Conservation (phyloP, 2,888 invertebrate genomes). For the Bedellia somnulentella region DNA sequence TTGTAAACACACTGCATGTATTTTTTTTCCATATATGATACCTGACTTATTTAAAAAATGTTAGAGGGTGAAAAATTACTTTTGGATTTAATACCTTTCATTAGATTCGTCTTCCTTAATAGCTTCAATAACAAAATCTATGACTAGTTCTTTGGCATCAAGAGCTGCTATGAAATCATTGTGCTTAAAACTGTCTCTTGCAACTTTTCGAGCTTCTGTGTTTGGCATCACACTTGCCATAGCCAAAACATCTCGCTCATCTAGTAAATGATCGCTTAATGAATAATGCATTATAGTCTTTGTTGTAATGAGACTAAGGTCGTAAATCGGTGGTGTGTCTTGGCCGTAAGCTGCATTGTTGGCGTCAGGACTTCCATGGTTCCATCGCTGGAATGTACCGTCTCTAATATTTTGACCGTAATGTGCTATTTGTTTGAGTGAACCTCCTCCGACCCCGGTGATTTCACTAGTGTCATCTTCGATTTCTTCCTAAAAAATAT, state of each 20-base stretch:
- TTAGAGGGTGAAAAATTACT: too few relatives aligned
- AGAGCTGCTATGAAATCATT: conserved; percentile 21
- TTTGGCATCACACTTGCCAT: conserved; percentile 30
- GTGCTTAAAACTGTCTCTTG: conserved; percentile 23
- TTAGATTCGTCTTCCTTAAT: conserved; percentile 11
- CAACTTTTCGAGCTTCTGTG: conserved; percentile 20
- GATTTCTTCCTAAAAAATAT: too few relatives aligned
- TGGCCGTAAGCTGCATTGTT: conserved; percentile 22
- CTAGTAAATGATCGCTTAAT: conserved; percentile 20
- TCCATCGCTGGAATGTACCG: conserved; percentile 25
- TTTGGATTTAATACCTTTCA: too few relatives aligned
- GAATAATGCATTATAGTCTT: conserved; percentile 31
- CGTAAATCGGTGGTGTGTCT: conserved; percentile 21
- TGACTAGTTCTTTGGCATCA: conserved; percentile 30
- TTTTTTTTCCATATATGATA: too few relatives aligned
- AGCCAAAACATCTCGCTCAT: conserved; percentile 25
- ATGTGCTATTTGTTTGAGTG: conserved; percentile 33
- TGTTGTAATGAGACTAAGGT: conserved; percentile 21
- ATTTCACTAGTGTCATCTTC: too few relatives aligned
- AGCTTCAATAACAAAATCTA: conserved; percentile 22
- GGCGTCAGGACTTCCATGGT: conserved; percentile 16
- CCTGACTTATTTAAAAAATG: too few relatives aligned
- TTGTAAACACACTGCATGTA: too few relatives aligned
- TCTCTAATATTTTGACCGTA: conserved; percentile 36
- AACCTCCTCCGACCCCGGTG: conserved; percentile 16